phyloP scores from a whole-genome alignment of 2,113 vertebrate genomes.

The Monarcha castaneiventris region DNA sequence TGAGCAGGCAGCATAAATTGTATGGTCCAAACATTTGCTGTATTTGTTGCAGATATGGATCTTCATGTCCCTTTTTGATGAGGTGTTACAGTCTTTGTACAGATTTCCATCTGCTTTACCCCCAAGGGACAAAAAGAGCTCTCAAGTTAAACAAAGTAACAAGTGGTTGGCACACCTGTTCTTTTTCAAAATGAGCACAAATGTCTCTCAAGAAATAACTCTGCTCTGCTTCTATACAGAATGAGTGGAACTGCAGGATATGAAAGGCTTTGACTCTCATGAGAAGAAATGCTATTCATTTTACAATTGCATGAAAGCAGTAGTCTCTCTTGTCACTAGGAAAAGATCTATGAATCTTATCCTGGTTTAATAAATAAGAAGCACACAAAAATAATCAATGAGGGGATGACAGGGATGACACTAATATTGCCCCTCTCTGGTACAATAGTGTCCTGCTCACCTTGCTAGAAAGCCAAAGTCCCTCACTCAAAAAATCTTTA shows the following conservation, averaged over 20 bases:
- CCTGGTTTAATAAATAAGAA: not conserved
- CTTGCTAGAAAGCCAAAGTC: not conserved
- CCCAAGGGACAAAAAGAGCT: not conserved
- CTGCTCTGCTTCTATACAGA: not conserved
- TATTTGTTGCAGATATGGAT: not conserved
- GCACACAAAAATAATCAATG: rapidly evolving
- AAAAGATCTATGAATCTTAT: not conserved
- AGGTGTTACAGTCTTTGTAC: not conserved
- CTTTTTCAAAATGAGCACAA: not conserved
- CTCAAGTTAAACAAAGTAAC: not conserved
- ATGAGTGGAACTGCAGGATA: not conserved
- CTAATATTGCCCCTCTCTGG: not conserved
- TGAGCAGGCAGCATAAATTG: not conserved
- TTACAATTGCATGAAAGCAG: not conserved
- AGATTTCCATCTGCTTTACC: not conserved
- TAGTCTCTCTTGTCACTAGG: not conserved
- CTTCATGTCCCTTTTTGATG: not conserved
- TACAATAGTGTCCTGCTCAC: not conserved
- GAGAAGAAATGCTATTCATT: not conserved
- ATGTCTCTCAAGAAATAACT: not conserved
- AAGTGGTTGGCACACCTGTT: not conserved
- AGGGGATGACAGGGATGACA: not conserved
- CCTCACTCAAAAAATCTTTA: not conserved
- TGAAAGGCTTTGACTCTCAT: not conserved
- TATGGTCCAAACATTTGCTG: not conserved